A percentile compares a stretch with the other conserved stretches of the same genome.
phyloP scores from a whole-genome alignment of 2,113 vertebrate genomes.

The Haplochromis burtoni region DNA sequence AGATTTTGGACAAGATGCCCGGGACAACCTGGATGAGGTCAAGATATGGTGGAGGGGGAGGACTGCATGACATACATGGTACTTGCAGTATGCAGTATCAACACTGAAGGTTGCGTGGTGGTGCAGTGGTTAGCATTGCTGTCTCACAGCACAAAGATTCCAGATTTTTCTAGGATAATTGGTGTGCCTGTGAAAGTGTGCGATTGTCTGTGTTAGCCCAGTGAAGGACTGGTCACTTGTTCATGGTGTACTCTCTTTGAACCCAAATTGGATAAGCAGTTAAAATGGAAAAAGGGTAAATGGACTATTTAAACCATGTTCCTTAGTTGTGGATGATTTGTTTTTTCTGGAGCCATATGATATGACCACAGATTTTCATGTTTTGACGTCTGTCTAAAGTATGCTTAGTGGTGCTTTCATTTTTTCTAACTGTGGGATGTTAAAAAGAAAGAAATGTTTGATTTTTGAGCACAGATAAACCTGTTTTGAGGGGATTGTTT shows the following conservation, averaged over 20 bases:
- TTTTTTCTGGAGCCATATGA: neutral
- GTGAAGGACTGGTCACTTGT: neutral
- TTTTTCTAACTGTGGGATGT: neutral
- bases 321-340: neutral
- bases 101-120: accelerated
- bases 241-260: neutral
- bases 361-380: accelerated
- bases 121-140: neutral
- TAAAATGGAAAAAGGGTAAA: neutral
- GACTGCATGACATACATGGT: accelerated
- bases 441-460: neutral
- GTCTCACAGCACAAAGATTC: neutral
- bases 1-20: neutral
- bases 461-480: accelerated
- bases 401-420: accelerated
- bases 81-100: neutral
- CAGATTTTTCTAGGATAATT: neutral
- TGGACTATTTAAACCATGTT: neutral
- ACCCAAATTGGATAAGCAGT: neutral
- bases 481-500: neutral
- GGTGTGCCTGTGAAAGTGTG: accelerated
- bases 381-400: neutral
- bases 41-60: neutral
- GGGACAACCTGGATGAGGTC: neutral
- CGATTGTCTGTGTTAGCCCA: neutral